Base-by-base conservation (phyloP, 2,113 vertebrate genomes). In the Antidorcas marsupialis region DNA sequence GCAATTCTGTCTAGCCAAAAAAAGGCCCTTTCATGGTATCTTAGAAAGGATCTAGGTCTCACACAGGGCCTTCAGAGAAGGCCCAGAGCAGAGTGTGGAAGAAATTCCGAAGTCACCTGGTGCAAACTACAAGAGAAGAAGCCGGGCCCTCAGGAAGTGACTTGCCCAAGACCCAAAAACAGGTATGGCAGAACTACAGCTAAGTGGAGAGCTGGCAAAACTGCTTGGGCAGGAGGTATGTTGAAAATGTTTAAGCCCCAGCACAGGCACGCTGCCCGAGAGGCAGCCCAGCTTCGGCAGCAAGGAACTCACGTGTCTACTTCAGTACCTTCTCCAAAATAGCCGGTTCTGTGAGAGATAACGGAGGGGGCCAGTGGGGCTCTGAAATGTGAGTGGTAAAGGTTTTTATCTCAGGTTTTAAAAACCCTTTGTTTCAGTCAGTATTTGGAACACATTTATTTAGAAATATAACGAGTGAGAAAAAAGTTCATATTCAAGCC, bases 341-440 rank as follows among this genome's bases (percentile, higher is more conserved):
- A 90, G 50, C 39, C 43, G 28, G 89, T 33, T 60, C 45, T 45
- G 0, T 0, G 13, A 23, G 17, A 85, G 11, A 14, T 0, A 47
- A 3, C 10, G 8, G 11, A 33, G 16, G 1, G 9, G 7, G 13
- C 21, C 27, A 13, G 7, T 1, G 14, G 19, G 6, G 14, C 52
- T 81, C 23, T 21, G 28, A 30, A 78, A 7, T 14, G 1, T 55
- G 43, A 17, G 43, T 36, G 17, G 25, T 45, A 30, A 74, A 90
- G 30, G 4, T 36, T 53, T 78, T 86, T 71, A 53, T 47, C 55
- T 27, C 45, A 60, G 11, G 50, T 83, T 95, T 85, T 50, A 30
- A 55, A 53, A 92, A 36, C 53, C 89, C 55, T 91, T 95, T 76
- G n/a, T 57, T 87, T 59, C 83, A 33, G 14, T 47, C 87, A 62